phyloP scores from a whole-genome alignment of 2,888 invertebrate genomes.

The Callinectes sapidus region DNA sequence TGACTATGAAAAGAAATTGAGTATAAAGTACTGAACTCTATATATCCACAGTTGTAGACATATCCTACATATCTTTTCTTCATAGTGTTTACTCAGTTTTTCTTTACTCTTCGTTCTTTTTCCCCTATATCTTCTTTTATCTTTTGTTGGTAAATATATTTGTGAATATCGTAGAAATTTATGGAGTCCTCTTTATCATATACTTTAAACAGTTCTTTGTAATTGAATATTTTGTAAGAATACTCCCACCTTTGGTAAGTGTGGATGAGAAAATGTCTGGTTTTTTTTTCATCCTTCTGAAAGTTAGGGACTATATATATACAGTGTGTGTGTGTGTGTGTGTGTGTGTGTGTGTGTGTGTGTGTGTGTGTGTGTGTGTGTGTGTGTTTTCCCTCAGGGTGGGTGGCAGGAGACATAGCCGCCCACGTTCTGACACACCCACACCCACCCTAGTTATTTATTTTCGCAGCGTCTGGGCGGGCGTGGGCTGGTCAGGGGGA shows the following conservation, averaged over 20 bases:
- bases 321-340: constrained; percentile 36
- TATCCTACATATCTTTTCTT: not conserved
- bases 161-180: not conserved
- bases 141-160: not conserved
- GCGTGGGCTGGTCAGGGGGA: not conserved
- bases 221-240: not conserved
- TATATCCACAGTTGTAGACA: not conserved
- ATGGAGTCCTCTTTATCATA: not conserved
- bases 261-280: not conserved
- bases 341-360: constrained; percentile 22
- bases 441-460: constrained; percentile 34
- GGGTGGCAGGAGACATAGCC: constrained; percentile 10
- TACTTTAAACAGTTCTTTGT: not conserved
- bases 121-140: not conserved
- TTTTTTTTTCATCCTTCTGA: not conserved
- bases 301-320: not conserved
- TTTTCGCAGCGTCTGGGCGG: constrained; percentile 20
- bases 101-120: not conserved
- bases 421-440: not conserved
- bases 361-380: constrained; percentile 41
- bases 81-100: not conserved
- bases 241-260: not conserved
- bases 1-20: not conserved
- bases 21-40: not conserved
- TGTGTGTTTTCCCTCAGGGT: constrained; percentile 26